Percentiles rank a stretch among this genome's conserved stretches.
Evolutionary conservation across 2,797 vertebrate species (phyloP).

Genomic region (Acanthiza pusilla): DNA sequence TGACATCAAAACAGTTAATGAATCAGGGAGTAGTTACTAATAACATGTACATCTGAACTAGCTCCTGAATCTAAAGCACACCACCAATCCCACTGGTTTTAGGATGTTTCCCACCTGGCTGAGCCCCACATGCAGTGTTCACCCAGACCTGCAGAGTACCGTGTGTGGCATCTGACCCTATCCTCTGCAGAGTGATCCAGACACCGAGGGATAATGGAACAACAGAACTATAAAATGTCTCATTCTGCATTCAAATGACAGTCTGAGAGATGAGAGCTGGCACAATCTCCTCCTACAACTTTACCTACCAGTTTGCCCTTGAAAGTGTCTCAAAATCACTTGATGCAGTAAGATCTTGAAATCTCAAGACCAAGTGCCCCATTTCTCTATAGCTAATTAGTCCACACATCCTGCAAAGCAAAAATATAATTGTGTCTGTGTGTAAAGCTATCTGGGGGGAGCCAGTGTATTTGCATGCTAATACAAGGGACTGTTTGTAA

Average conservation of each 20-base stretch:
- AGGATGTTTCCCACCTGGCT: not conserved
- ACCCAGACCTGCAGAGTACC: not conserved
- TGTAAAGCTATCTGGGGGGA: conserved; percentile 38
- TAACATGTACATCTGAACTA: not conserved
- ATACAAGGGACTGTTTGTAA: conserved; percentile 32
- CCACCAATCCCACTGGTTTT: not conserved
- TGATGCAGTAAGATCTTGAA: conserved; percentile 29
- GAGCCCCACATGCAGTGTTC: not conserved
- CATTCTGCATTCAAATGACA: not conserved
- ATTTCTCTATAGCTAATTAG: conserved; percentile 34
- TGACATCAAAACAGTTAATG: not conserved
- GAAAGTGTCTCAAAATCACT: conserved; percentile 19
- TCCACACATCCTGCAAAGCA: conserved; percentile 17
- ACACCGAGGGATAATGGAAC: not conserved
- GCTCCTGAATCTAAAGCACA: not conserved
- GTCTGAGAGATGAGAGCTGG: not conserved
- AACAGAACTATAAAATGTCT: not conserved
- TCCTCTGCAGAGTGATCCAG: not conserved
- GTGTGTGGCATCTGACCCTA: not conserved
- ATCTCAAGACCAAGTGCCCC: conserved; percentile 19
- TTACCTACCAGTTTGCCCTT: not conserved
- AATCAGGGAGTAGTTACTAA: not conserved
- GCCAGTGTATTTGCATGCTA: conserved; percentile 38
- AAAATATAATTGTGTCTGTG: conserved; percentile 52
- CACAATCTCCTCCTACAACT: not conserved